These are phyloP conservation scores for Epizoanthus illoricatus DNA, from an alignment of 92 coral and sea anemone species.

Conservation along the genomic window DNA sequence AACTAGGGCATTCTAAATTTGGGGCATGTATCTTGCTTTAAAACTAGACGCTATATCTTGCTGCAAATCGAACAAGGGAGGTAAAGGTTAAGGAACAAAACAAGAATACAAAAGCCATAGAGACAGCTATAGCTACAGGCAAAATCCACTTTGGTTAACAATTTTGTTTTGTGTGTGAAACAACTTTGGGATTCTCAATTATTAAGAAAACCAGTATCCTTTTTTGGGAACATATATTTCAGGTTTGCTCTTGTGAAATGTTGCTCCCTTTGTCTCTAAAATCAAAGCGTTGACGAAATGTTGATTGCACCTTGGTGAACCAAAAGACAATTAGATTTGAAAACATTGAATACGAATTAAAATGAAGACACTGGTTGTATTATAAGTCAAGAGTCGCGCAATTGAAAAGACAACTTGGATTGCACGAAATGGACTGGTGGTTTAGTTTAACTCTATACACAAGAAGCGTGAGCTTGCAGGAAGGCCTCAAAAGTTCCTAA, in stretches of 20 bases:
- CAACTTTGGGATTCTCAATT: neutral
- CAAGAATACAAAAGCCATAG: neutral
- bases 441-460: neutral
- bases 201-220: neutral
- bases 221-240: neutral
- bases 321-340: conserved; percentile 29
- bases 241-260: conserved; percentile 17
- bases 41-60: neutral
- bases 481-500: neutral
- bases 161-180: conserved; percentile 8
- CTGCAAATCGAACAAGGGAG: neutral
- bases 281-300: conserved; percentile 2
- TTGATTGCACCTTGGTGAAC: conserved; percentile 19
- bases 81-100: conserved; percentile 22
- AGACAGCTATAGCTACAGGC: conserved; percentile 34
- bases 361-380: conserved; percentile 38
- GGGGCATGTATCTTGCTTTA: neutral
- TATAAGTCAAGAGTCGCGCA: conserved; percentile 23
- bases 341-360: conserved; percentile 40
- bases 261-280: conserved; percentile 9
- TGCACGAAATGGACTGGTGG: conserved; percentile 21
- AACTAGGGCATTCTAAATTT: neutral
- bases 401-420: conserved; percentile 13
- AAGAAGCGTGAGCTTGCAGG: too few relatives aligned
- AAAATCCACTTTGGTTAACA: neutral